A percentile compares a stretch with the other conserved stretches of the same genome.
These are phyloP conservation scores for Phodopus roborovskii DNA, from an alignment of 2,113 vertebrate genomes.

Conservation along the genomic window DNA sequence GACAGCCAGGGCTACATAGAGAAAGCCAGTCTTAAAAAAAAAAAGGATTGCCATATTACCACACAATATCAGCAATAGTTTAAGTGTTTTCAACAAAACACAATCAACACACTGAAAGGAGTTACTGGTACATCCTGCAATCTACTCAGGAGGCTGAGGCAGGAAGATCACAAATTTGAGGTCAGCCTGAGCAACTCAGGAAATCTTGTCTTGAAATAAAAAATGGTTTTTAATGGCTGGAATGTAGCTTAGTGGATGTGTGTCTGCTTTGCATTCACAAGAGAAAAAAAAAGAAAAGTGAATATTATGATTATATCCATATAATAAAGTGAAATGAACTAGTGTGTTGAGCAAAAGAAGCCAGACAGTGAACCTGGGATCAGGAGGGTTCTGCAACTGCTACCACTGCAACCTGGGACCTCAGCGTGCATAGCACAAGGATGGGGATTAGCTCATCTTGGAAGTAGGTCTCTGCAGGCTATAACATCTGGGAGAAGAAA, in stretches of 20 bases:
- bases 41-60: not conserved
- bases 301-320: not conserved
- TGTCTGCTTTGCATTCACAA: not conserved
- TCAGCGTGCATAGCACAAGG: not conserved
- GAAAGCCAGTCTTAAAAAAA: not conserved
- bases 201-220: not conserved
- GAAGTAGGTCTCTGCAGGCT: not conserved
- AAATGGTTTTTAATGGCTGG: not conserved
- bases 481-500: not conserved
- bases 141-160: not conserved
- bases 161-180: not conserved
- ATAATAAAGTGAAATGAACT: conserved; percentile 21
- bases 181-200: not conserved
- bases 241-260: not conserved
- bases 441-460: not conserved
- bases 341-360: not conserved
- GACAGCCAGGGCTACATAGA: not conserved
- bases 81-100: not conserved
- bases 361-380: not conserved
- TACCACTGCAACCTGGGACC: no score
- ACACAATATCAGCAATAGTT: not conserved
- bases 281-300: not conserved
- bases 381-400: not conserved
- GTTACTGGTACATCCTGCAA: not conserved
- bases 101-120: not conserved